Conservation (phyloP, 2,113 vertebrate species). For the Castor canadensis region DNA sequence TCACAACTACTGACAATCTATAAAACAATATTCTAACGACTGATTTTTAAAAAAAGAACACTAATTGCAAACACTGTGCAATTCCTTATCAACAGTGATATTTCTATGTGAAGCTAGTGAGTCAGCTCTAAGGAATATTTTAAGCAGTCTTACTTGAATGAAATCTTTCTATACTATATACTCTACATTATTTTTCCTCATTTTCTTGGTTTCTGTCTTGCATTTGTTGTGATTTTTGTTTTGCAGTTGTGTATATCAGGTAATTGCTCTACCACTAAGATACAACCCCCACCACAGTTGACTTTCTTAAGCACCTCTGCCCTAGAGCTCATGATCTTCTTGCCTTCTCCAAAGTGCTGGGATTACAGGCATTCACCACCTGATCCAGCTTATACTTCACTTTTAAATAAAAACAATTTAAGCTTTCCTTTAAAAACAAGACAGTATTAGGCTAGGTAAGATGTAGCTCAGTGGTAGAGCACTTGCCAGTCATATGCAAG, state of each 20-base stretch:
- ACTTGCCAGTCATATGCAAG: background rate
- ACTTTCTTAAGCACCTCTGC: too few species aligned
- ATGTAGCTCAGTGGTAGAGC: background rate
- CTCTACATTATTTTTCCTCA: background rate
- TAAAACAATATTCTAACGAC: background rate
- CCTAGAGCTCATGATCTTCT: background rate
- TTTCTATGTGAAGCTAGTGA: background rate
- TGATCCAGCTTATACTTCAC: background rate
- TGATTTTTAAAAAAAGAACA: conserved; percentile 1
- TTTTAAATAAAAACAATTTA: background rate
- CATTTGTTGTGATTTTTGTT: background rate
- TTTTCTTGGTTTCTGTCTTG: background rate
- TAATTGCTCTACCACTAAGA: background rate
- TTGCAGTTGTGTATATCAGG: background rate
- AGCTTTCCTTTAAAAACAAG: background rate
- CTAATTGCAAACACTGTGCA: background rate
- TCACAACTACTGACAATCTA: background rate
- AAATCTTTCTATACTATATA: background rate
- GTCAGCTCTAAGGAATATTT: background rate
- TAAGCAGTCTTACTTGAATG: background rate
- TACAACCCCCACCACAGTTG: too few species aligned
- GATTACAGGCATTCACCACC: background rate
- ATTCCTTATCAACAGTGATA: background rate
- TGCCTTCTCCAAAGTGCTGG: background rate
- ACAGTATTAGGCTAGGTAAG: background rate